phyloP scores from a whole-genome alignment of 2,113 vertebrate species.

The Cynoglossus semilaevis region DNA sequence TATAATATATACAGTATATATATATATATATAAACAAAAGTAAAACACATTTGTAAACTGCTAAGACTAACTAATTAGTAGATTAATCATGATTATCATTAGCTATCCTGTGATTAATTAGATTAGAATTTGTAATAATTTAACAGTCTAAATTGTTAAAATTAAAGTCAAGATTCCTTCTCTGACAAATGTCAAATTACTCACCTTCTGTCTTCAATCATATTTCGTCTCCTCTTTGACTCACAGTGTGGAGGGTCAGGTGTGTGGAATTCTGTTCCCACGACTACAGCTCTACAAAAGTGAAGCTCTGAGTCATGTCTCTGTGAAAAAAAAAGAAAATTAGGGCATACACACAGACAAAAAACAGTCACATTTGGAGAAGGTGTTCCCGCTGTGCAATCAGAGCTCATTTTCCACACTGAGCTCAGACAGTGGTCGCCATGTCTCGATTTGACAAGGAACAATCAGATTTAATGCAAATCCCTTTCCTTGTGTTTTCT shows the following conservation, averaged over 20 bases:
- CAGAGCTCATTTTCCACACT: slow-evolving; percentile 57
- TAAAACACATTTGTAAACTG: no score
- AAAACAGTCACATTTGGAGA: slow-evolving; percentile 46
- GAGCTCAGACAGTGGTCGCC: slow-evolving; percentile 46
- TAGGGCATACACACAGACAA: slow-evolving; percentile 41
- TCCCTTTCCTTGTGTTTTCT: slow-evolving; percentile 34
- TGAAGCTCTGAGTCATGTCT: slow-evolving; percentile 48
- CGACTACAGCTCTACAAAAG: background rate
- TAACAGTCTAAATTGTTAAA: no score
- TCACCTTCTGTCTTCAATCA: no score
- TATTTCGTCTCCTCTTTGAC: no score
- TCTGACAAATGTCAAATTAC: no score
- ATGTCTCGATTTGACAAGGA: slow-evolving; percentile 39
- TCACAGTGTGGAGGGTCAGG: background rate
- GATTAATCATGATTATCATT: no score
- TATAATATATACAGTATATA: no score
- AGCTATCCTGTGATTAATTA: no score
- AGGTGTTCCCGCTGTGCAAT: slow-evolving; percentile 68
- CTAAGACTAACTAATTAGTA: no score
- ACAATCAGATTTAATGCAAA: slow-evolving; percentile 53
- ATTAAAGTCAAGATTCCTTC: no score
- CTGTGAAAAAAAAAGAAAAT: slow-evolving; percentile 46
- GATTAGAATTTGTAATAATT: no score
- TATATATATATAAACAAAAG: no score
- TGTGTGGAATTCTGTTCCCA: background rate